phyloP scores from a whole-genome alignment of 2,797 vertebrate species.

The Syngnathus acus region DNA sequence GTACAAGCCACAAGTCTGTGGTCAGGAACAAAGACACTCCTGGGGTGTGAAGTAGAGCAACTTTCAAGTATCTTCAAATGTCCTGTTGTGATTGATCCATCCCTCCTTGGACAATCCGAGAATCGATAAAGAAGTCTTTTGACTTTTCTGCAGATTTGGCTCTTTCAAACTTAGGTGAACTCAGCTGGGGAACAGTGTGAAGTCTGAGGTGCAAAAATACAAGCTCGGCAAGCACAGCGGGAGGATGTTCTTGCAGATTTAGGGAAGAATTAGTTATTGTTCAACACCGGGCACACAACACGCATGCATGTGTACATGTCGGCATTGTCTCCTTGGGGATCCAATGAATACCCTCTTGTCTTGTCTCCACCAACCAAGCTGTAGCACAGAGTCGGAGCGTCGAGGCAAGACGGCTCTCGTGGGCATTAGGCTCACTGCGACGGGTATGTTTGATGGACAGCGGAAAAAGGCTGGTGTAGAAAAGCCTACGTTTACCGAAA shows the following conservation, averaged over 20 bases:
- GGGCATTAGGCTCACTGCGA: constrained; percentile 5
- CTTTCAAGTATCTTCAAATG: neutral
- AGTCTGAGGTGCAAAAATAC: neutral
- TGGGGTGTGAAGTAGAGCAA: neutral
- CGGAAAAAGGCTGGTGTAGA: neutral
- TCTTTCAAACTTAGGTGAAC: neutral
- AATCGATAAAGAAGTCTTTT: neutral
- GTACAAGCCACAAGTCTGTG: neutral
- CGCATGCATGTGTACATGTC: neutral
- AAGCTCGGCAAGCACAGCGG: neutral
- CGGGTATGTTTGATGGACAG: constrained; percentile 1
- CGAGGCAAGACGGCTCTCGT: constrained; percentile 3
- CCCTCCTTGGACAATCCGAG: neutral
- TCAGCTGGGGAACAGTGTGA: neutral
- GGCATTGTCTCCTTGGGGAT: neutral
- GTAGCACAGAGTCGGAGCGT: neutral
- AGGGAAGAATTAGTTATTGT: neutral
- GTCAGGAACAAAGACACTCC: neutral
- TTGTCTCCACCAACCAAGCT: neutral
- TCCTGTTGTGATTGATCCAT: neutral
- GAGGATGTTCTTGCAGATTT: neutral
- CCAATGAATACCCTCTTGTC: neutral
- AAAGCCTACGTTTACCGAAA: constrained; percentile 6
- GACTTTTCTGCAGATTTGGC: neutral
- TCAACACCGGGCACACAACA: neutral